Evolutionary conservation across 2,797 vertebrate genomes (phyloP).

Genomic region (Poeciliopsis gracilis): DNA sequence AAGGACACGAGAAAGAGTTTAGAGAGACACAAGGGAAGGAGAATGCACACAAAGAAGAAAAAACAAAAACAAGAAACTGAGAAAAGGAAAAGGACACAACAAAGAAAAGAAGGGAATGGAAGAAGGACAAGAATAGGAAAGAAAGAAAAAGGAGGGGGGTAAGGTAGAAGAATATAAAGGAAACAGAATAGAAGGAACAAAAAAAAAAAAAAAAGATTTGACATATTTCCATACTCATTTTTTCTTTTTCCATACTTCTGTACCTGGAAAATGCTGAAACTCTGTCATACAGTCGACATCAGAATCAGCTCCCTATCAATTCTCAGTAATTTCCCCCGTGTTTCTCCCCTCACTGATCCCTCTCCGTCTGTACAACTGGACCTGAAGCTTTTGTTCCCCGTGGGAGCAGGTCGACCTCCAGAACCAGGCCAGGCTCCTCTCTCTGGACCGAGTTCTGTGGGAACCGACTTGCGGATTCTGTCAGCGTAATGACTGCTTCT

Average conservation of each 20-base stretch:
- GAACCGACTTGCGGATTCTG: slow-evolving; percentile 70
- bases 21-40: neutral
- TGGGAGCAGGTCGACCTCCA: slow-evolving; percentile 60
- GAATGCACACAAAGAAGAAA: neutral
- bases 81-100: neutral
- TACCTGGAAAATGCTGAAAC: neutral
- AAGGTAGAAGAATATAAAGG: neutral
- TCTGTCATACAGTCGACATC: slow-evolving; percentile 8
- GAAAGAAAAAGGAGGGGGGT: neutral
- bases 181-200: neutral
- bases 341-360: slow-evolving; percentile 1
- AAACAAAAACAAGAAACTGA: neutral
- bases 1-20: neutral
- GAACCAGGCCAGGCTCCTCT: slow-evolving; percentile 50
- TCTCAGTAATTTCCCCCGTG: slow-evolving; percentile 31
- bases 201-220: neutral
- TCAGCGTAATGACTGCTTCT: slow-evolving; percentile 59
- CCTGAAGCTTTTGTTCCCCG: slow-evolving; percentile 50
- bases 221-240: neutral
- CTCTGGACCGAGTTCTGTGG: slow-evolving; percentile 53
- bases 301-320: slow-evolving; percentile 29
- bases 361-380: slow-evolving; percentile 8
- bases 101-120: neutral
- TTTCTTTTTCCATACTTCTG: neutral
- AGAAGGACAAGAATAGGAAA: neutral